Percentiles rank a stretch among this genome's conserved stretches.
Conservation (phyloP, 2,888 invertebrate genomes). For the Drosophila fungiperda region DNA sequence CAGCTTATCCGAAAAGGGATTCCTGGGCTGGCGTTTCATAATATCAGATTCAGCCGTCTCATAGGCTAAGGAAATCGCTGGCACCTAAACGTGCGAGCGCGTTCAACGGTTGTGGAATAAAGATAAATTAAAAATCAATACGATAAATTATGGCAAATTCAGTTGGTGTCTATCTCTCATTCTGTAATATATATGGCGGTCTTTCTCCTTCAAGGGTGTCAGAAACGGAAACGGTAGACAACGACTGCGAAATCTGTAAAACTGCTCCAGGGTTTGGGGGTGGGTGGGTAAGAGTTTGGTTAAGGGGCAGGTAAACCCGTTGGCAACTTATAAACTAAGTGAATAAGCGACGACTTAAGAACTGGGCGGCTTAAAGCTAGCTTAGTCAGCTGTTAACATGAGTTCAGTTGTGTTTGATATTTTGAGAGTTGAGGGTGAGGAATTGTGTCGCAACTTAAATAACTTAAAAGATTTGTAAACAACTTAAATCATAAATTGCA, state of each 20-base stretch:
- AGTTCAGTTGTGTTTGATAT: slow-evolving; percentile 22
- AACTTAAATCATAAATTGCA: slow-evolving; percentile 21
- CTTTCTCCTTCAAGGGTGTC: slow-evolving; percentile 1
- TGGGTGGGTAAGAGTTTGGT: neutral
- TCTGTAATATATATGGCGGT: slow-evolving; percentile 6
- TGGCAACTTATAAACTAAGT: slow-evolving; percentile 39
- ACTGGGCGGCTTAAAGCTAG: slow-evolving; percentile 40
- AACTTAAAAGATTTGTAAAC: slow-evolving; percentile 13
- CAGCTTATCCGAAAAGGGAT: slow-evolving; percentile 98
- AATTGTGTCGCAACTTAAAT: slow-evolving; percentile 34
- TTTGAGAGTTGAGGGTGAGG: slow-evolving; percentile 14
- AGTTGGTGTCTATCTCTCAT: slow-evolving; percentile 5
- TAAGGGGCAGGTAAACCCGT: neutral
- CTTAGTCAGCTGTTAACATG: slow-evolving; percentile 42
- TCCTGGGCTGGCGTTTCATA: slow-evolving; percentile 99
- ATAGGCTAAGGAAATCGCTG: slow-evolving; percentile 99
- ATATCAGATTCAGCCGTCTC: slow-evolving; percentile 99
- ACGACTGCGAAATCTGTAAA: slow-evolving; percentile 27
- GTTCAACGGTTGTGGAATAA: slow-evolving; percentile 48
- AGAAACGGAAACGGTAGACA: slow-evolving; percentile 16
- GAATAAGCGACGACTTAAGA: slow-evolving; percentile 26
- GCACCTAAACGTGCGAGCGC: slow-evolving; percentile 89
- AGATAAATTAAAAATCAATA: slow-evolving; percentile 72
- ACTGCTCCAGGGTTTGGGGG: neutral
- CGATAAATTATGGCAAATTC: slow-evolving; percentile 68